These are phyloP conservation scores for Schrankia costaestrigalis DNA, from an alignment of 2,888 invertebrate genomes.

Conservation along the genomic window DNA sequence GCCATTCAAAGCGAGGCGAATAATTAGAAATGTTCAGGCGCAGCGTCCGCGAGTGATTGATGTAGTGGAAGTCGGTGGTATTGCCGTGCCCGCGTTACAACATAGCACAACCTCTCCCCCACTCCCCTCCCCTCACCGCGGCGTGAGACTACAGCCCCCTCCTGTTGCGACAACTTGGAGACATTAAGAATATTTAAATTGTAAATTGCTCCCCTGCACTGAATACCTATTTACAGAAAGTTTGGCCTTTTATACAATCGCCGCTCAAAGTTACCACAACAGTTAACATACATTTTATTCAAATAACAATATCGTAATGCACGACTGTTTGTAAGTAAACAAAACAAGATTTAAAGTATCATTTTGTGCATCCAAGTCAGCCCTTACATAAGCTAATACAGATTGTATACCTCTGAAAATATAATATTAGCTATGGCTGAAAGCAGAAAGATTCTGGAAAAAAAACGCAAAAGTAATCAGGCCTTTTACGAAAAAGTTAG, in stretches of 20 bases:
- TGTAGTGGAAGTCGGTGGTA: constrained; percentile 72
- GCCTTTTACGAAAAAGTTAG: too few species aligned
- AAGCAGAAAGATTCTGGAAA: too few species aligned
- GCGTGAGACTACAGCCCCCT: constrained; percentile 20
- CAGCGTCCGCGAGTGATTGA: constrained; percentile 78
- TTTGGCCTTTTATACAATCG: constrained; percentile 57
- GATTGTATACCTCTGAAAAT: too few species aligned
- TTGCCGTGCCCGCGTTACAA: constrained; percentile 26
- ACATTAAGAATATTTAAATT: constrained; percentile 81
- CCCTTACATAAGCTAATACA: constrained; percentile 4
- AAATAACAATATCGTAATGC: constrained; percentile 23
- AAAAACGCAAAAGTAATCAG: too few species aligned
- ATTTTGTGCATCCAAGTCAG: constrained; percentile 17
- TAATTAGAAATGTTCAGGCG: constrained; percentile 79
- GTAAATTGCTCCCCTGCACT: constrained; percentile 77
- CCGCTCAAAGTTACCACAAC: constrained; percentile 29
- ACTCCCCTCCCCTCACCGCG: constrained; percentile 33
- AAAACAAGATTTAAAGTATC: constrained; percentile 19
- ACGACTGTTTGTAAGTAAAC: constrained; percentile 17
- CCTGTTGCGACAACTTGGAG: constrained; percentile 68
- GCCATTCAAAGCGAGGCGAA: constrained; percentile 61
- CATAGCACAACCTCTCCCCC: constrained; percentile 5
- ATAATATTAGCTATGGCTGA: too few species aligned
- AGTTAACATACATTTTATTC: constrained; percentile 34
- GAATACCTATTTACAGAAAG: constrained; percentile 75